Conservation (phyloP, 2,113 vertebrate species). For the Stercorarius parasiticus region DNA sequence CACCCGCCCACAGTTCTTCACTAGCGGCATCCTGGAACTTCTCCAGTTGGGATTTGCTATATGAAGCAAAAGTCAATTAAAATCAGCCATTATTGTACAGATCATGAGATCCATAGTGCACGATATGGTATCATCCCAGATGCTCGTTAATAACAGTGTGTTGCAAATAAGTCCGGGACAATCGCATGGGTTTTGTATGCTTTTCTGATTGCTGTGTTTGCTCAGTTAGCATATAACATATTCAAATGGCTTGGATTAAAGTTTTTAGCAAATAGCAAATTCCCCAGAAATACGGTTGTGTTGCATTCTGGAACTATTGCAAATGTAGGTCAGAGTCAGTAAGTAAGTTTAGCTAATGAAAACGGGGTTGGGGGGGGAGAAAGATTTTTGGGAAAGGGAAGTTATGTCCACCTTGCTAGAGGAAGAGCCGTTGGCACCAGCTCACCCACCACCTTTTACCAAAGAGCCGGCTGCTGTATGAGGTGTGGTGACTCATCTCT, state of each 20-base stretch:
- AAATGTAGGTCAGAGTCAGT: conserved; percentile 48
- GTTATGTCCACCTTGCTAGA: background rate
- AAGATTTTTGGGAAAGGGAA: background rate
- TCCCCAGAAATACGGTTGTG: conserved; percentile 15
- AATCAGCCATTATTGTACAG: conserved; percentile 66
- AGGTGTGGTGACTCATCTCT: conserved; percentile 11
- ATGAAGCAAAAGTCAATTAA: conserved; percentile 73
- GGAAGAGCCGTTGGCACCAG: background rate
- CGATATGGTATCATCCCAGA: conserved; percentile 36
- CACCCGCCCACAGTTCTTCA: conserved; percentile 67
- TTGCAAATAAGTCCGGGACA: conserved; percentile 43
- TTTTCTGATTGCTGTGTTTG: conserved; percentile 30
- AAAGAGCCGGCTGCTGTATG: background rate
- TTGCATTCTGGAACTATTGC: background rate
- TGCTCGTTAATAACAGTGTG: conserved; percentile 51
- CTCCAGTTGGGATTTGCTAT: conserved; percentile 70
- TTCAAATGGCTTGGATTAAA: background rate
- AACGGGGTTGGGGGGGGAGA: background rate
- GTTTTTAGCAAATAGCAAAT: conserved; percentile 21
- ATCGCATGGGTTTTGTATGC: background rate
- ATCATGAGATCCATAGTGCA: conserved; percentile 48
- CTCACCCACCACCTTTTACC: background rate
- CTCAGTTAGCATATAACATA: background rate
- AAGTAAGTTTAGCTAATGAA: conserved; percentile 2
- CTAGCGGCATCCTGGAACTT: conserved; percentile 65